These are phyloP conservation scores for Troides oblongomaculatus DNA, from an alignment of 2,888 invertebrate genomes.

Conservation along the genomic window DNA sequence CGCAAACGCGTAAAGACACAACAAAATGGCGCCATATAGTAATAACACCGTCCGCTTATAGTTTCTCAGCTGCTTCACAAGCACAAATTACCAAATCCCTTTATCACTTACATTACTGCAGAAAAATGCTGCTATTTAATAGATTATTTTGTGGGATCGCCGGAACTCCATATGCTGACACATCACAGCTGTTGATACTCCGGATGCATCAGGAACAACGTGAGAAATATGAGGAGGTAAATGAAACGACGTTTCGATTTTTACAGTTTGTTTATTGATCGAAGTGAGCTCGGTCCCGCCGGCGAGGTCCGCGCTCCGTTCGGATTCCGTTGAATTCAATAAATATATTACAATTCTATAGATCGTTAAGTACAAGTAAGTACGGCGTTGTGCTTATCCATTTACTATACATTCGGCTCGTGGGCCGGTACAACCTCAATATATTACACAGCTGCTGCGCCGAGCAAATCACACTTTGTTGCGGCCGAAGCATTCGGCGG, in stretches of 20 bases:
- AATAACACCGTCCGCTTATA: too few relatives aligned
- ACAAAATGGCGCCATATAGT: too few relatives aligned
- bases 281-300: slow-evolving; percentile 62
- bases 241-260: slow-evolving; percentile 41
- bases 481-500: neutral
- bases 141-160: too few relatives aligned
- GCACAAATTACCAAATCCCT: too few relatives aligned
- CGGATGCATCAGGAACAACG: neutral
- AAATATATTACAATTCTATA: slow-evolving; percentile 73
- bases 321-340: slow-evolving; percentile 52
- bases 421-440: slow-evolving; percentile 8
- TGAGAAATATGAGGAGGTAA: neutral
- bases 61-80: too few relatives aligned
- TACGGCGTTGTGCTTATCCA: slow-evolving; percentile 26
- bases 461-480: neutral
- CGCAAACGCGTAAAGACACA: too few relatives aligned
- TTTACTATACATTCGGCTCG: slow-evolving; percentile 20
- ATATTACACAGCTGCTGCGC: slow-evolving; percentile 14
- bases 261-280: slow-evolving; percentile 72
- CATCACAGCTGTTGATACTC: too few relatives aligned
- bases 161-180: too few relatives aligned
- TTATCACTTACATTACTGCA: too few relatives aligned
- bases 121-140: too few relatives aligned
- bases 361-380: slow-evolving; percentile 38
- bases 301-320: slow-evolving; percentile 49